phyloP scores from a whole-genome alignment of 2,113 vertebrate genomes.

The Chunga burmeisteri region DNA sequence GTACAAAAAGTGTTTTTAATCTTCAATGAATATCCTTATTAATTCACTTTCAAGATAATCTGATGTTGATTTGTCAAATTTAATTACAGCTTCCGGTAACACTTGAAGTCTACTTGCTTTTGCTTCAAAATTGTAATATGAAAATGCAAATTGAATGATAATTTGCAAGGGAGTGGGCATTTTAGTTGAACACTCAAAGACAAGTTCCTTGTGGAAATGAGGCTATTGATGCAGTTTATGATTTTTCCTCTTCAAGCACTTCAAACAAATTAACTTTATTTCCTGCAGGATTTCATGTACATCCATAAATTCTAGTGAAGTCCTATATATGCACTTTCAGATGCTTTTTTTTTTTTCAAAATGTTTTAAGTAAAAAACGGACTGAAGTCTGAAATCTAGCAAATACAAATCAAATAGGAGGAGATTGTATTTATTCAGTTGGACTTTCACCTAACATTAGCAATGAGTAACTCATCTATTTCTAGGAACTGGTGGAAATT shows the following conservation, averaged over 20 bases:
- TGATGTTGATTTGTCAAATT: constrained; percentile 99
- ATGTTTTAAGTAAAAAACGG: constrained; percentile 27
- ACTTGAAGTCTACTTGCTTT: constrained; percentile 95
- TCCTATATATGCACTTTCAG: constrained; percentile 44
- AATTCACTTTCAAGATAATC: constrained; percentile 98
- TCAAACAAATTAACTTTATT: constrained; percentile 87
- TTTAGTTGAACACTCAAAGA: constrained; percentile 94
- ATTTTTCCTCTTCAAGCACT: constrained; percentile 83
- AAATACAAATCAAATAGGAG: constrained; percentile 15
- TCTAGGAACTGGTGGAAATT: constrained; percentile 46
- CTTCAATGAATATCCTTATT: constrained; percentile 90
- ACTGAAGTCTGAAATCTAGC: constrained; percentile 8
- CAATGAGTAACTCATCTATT: constrained; percentile 34
- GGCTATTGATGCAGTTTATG: constrained; percentile 84
- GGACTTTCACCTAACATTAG: constrained; percentile 21
- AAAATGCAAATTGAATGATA: constrained; percentile 97
- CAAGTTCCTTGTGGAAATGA: constrained; percentile 88
- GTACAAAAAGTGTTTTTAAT: constrained; percentile 84
- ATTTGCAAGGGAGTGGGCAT: constrained; percentile 96
- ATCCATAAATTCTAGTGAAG: constrained; percentile 77
- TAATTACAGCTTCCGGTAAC: constrained; percentile 99
- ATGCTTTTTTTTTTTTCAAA: constrained; percentile 11
- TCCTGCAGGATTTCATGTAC: constrained; percentile 81
- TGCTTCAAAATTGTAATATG: constrained; percentile 97
- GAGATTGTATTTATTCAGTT: constrained; percentile 33